Base-by-base conservation (phyloP, 1,140 invertebrate genomes). In the Zaprionus nigranus region DNA sequence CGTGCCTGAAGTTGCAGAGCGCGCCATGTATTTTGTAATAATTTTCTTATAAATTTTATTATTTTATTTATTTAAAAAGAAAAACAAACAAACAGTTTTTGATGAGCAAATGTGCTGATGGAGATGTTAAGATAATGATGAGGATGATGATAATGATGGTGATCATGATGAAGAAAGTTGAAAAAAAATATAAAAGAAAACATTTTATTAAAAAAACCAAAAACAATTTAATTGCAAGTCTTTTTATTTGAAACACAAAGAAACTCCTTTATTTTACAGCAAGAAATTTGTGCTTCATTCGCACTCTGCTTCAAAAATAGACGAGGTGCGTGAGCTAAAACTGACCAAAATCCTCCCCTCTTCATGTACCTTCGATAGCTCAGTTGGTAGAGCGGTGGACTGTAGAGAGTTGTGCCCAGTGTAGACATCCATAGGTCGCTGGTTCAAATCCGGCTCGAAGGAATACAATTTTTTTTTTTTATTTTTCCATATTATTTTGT, bases 321-420 rank as follows among this genome's bases (percentile, higher is more conserved):
- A 17, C 17, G 28, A 34, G 17, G 30, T 49, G 34, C 49, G 59
- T 63, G 15, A 6, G 17, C 20, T 22, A 63, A 63, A 6, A 70
- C 5, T 7, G 15, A 11, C 15, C 5, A n/a, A 36, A 64, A 64
- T 24, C 43, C 54, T n/a, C 73, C 67, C 54, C 60, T 71, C 60
- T 26, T 13, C 28, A 46, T 64, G 34, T 64, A 64, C 95, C 95
- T 96, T 96, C 95, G 95, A 95, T 96, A 96, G 95, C 95, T 96
- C 96, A 96, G 96, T 96, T 97, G 96, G 96, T 96, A 96, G 96
- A 96, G 96, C 96, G 96, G 96, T 96, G 96, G 96, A 96, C 95
- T 96, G 96, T 96, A 97, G 96, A 53, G 61, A 20, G 36, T 53
- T 53, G 56, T 2, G 3, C 17, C 20, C 12, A 15, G 28, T 24